Conservation (phyloP, 2,113 vertebrate genomes). For the Nematolebias whitei region DNA sequence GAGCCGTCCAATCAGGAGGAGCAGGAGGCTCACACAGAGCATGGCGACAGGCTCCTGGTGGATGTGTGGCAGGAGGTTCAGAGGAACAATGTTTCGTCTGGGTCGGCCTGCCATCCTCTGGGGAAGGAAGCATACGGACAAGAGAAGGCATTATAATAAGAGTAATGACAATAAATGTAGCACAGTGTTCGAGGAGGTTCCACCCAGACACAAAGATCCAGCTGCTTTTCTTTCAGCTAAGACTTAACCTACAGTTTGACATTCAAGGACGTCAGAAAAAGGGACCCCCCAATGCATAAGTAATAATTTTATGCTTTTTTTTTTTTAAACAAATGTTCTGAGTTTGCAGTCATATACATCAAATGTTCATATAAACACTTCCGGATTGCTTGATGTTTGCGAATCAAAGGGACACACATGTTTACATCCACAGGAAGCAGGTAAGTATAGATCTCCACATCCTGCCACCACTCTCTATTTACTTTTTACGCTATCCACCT, state of each 20-base stretch:
- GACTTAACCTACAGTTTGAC: no score
- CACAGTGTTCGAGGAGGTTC: background rate
- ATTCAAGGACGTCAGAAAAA: no score
- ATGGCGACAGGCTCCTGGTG: slow-evolving; percentile 63
- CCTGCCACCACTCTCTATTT: slow-evolving; percentile 48
- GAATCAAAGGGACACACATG: slow-evolving; percentile 46
- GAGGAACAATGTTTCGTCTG: slow-evolving; percentile 50
- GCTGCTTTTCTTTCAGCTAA: no score
- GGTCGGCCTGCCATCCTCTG: slow-evolving; percentile 76
- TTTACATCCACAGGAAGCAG: slow-evolving; percentile 62
- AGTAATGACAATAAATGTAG: background rate
- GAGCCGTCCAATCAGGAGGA: slow-evolving; percentile 71
- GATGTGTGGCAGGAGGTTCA: slow-evolving; percentile 64
- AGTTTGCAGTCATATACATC: slow-evolving; percentile 20
- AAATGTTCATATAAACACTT: slow-evolving; percentile 23
- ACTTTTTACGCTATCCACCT: slow-evolving; percentile 21
- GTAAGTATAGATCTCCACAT: slow-evolving; percentile 62
- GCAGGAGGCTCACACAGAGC: slow-evolving; percentile 64
- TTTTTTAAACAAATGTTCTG: slow-evolving; percentile 1
- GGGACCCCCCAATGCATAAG: no score
- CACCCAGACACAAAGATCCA: background rate
- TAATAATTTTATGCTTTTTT: no score
- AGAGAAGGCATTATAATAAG: background rate
- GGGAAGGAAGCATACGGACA: slow-evolving; percentile 10
- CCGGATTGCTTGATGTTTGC: slow-evolving; percentile 10